phyloP scores from a whole-genome alignment of 2,113 vertebrate genomes.

The Entelurus aequoreus region DNA sequence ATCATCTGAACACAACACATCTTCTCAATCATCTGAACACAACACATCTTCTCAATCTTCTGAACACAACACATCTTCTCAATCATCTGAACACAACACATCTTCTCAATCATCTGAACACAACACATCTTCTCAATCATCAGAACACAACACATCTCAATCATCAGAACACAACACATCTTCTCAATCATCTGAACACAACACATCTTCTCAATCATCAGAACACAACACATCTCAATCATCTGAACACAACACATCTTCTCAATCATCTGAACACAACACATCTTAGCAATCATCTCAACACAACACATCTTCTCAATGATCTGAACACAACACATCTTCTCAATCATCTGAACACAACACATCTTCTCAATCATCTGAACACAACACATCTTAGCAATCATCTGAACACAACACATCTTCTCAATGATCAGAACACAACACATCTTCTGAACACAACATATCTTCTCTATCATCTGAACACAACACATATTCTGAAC shows the following conservation, averaged over 20 bases:
- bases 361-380: conserved; percentile 88
- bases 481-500: not conserved
- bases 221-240: conserved; percentile 22
- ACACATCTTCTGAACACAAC: too few relatives aligned
- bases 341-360: too few relatives aligned
- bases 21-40: conserved; percentile 82
- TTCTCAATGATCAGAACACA: conserved; percentile 82
- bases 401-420: too few relatives aligned
- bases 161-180: too few relatives aligned
- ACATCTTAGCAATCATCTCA: too few relatives aligned
- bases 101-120: too few relatives aligned
- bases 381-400: not conserved
- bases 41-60: too few relatives aligned
- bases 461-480: conserved; percentile 87
- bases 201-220: conserved; percentile 84
- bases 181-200: conserved; percentile 82
- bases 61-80: too few relatives aligned
- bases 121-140: conserved; percentile 84
- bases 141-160: conserved; percentile 63
- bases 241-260: too few relatives aligned
- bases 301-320: conserved; percentile 81
- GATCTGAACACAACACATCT: conserved; percentile 73
- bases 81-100: conserved; percentile 74
- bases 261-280: conserved; percentile 77
- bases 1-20: too few relatives aligned